Percentiles rank a stretch among this genome's conserved stretches.
Evolutionary conservation across 2,113 vertebrate species (phyloP).

Genomic region (Cottus gobio): DNA sequence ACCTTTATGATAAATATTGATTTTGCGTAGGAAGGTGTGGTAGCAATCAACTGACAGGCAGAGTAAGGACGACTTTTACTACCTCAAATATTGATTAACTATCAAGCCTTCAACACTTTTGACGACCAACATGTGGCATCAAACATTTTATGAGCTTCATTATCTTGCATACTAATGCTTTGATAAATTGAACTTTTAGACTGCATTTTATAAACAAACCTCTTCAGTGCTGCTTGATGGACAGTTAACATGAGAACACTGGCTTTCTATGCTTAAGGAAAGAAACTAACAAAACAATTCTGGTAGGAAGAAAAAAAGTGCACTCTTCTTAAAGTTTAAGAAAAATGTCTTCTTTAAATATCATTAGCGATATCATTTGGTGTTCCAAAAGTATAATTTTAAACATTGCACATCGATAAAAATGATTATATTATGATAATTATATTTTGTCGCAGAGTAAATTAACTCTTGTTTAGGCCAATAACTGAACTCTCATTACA

Average conservation of each 20-base stretch:
- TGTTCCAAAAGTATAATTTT: not conserved
- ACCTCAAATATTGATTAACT: not conserved
- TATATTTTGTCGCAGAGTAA: not conserved
- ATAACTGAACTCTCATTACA: not conserved
- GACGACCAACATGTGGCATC: not conserved
- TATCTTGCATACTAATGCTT: not conserved
- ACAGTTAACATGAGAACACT: not conserved
- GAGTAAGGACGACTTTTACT: not conserved
- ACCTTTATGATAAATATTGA: not conserved
- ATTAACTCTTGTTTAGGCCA: not conserved
- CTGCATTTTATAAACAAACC: not conserved
- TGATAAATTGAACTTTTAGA: not conserved
- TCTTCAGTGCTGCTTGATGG: not conserved
- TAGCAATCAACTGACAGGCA: not conserved
- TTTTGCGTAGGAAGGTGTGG: not conserved
- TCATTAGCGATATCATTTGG: not conserved
- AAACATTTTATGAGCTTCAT: not conserved
- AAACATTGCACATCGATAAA: not conserved
- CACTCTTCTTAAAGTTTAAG: not conserved
- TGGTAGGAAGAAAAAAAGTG: not conserved
- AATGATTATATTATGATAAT: too few species aligned
- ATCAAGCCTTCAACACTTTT: not conserved
- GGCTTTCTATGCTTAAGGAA: not conserved
- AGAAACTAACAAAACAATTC: not conserved
- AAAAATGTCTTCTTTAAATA: not conserved